Base-by-base conservation (phyloP, 2,113 vertebrate genomes). In the Semnornis frantzii region DNA sequence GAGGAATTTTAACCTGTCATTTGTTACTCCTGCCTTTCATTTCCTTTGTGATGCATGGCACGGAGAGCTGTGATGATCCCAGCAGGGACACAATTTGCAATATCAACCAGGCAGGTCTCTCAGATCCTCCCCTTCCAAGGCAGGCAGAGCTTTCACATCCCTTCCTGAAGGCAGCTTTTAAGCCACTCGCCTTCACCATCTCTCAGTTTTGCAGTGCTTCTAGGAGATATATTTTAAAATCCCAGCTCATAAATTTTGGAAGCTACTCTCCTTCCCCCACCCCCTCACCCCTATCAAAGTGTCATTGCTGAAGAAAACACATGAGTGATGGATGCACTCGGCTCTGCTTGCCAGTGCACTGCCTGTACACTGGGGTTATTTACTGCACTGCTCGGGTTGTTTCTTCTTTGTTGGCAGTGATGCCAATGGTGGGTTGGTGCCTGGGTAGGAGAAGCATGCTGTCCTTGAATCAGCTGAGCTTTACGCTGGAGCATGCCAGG, bases 171-270 rank as follows among this genome's bases (percentile, higher is more conserved):
- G 71, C 89, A 82, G 50, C 84, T 52, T 71, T 78, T 71, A 60
- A 93, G 69, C 52, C 57, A 6, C 37, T 92, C 0, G 27, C 64
- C 78, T 82, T 93, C 10, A 0, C 74, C 33, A 42, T 70, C 69
- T 60, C 84, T 0, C 10, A 64, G 48, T 88, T 95, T 77, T 81
- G 72, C 82, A 83, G 86, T 0, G 5, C 64, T 94, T 87, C 84
- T 28, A 60, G 62, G 69, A 91, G 87, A 72, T 37, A 39, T 92
- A 96, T 95, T 95, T 96, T 94, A 91, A 97, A 92, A 97, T 81
- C 90, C 15, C 6, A 83, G 85, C 96, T 96, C 92, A 96, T 96
- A 95, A 95, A 96, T 96, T 94, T 95, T 95, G 87, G 96, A 96
- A 94, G 92, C 91, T 90, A 31, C 59, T 92, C 65, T 86, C 39